phyloP scores from a whole-genome alignment of 2,113 vertebrate genomes.

The Campylomormyrus tamandua region DNA sequence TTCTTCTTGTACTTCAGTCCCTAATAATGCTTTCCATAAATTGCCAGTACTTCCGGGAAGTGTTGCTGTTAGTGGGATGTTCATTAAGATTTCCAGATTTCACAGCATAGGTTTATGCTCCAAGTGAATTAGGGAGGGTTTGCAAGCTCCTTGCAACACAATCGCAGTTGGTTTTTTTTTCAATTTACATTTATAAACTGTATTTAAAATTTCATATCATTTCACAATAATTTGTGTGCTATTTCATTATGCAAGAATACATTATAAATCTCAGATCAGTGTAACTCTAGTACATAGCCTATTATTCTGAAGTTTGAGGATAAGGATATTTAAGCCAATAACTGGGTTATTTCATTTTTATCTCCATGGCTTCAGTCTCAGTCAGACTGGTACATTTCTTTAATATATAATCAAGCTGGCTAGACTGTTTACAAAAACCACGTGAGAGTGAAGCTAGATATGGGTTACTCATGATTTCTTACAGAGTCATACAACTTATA shows the following conservation, averaged over 20 bases:
- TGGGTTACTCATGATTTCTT: neutral
- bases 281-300: neutral
- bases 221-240: neutral
- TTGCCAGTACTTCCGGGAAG: neutral
- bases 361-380: neutral
- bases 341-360: neutral
- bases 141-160: neutral
- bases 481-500: neutral
- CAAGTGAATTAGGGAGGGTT: neutral
- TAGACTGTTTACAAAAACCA: neutral
- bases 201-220: neutral
- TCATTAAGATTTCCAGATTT: neutral
- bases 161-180: neutral
- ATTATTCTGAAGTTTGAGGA: neutral
- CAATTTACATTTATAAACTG: neutral
- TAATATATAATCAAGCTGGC: neutral
- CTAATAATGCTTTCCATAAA: too few species aligned
- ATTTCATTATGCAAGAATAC: neutral
- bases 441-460: neutral
- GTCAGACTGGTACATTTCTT: neutral
- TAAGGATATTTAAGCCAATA: neutral
- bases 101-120: neutral
- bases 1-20: neutral
- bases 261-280: neutral
- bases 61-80: neutral